Conservation (phyloP, 2,888 invertebrate genomes). For the Xestia sexstrigata region DNA sequence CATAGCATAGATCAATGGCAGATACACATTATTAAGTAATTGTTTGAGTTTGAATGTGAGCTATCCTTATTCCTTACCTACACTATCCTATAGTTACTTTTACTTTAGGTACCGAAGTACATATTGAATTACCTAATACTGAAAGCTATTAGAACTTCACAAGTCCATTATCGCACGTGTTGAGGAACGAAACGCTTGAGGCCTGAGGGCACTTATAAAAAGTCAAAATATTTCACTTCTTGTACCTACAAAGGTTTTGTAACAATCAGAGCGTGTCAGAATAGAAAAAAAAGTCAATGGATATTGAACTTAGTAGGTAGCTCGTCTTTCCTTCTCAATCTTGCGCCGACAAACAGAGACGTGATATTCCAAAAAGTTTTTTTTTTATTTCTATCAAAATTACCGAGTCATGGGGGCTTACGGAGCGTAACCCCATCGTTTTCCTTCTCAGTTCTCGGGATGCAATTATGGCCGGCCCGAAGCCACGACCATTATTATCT, state of each 20-base stretch:
- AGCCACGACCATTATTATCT: slow-evolving; percentile 74
- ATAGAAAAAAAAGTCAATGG: slow-evolving; percentile 83
- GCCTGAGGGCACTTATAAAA: slow-evolving; percentile 61
- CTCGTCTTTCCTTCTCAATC: slow-evolving; percentile 71
- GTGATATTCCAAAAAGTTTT: slow-evolving; percentile 47
- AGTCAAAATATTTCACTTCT: slow-evolving; percentile 66
- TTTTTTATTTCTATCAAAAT: slow-evolving; percentile 77
- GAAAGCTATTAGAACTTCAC: slow-evolving; percentile 16
- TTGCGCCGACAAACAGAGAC: slow-evolving; percentile 70
- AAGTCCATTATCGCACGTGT: slow-evolving; percentile 40
- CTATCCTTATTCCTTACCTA: background rate
- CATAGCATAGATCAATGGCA: slow-evolving; percentile 8
- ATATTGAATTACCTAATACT: background rate
- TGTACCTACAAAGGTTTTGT: slow-evolving; percentile 60
- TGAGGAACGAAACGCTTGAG: slow-evolving; percentile 48
- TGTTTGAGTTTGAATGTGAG: background rate
- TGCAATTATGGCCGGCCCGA: slow-evolving; percentile 82
- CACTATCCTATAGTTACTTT: background rate
- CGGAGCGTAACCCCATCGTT: slow-evolving; percentile 85
- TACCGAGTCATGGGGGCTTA: slow-evolving; percentile 82
- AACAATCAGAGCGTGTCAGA: slow-evolving; percentile 73
- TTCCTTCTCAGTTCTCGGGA: slow-evolving; percentile 86
- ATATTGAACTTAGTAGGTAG: slow-evolving; percentile 73
- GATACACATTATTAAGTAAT: background rate
- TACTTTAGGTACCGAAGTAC: background rate